Evolutionary conservation across 2,113 vertebrate species (phyloP).

Genomic region (Oceanodroma tethys): DNA sequence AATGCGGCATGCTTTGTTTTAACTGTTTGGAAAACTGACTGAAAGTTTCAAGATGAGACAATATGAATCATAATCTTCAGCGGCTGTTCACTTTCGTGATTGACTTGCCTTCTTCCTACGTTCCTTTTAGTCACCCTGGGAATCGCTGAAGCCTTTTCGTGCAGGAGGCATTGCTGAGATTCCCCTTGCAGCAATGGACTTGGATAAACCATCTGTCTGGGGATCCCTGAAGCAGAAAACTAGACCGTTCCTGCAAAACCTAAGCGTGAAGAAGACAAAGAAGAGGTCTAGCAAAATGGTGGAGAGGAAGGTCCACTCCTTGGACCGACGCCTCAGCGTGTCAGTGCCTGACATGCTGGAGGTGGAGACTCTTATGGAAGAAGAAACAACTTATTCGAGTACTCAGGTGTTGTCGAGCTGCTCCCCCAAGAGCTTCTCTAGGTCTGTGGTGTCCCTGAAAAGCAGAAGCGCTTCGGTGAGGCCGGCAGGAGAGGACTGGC

Average conservation of each 20-base stretch:
- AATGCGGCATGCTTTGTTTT: background rate
- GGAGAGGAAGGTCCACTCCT: slow-evolving; percentile 8
- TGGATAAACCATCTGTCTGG: slow-evolving; percentile 78
- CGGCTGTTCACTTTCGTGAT: background rate
- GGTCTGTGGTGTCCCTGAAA: slow-evolving; percentile 31
- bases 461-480: slow-evolving; percentile 39
- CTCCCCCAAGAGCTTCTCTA: slow-evolving; percentile 62
- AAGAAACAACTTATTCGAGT: slow-evolving; percentile 1
- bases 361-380: slow-evolving; percentile 38
- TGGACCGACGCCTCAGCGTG: slow-evolving; percentile 74
- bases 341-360: slow-evolving; percentile 77
- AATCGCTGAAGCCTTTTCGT: background rate
- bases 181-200: slow-evolving; percentile 70
- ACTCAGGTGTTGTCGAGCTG: slow-evolving; percentile 40
- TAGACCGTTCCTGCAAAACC: slow-evolving; percentile 68
- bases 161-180: background rate
- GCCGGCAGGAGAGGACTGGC: slow-evolving; percentile 37
- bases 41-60: slow-evolving; percentile 33
- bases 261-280: slow-evolving; percentile 67
- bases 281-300: slow-evolving; percentile 59
- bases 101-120: slow-evolving; percentile 20
- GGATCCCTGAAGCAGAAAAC: slow-evolving; percentile 77
- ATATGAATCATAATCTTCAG: slow-evolving; percentile 24
- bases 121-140: slow-evolving; percentile 38
- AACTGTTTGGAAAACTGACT: background rate